A percentile compares a stretch with the other conserved stretches of the same genome.
phyloP scores from a whole-genome alignment of 2,113 vertebrate species.

The Erinaceus europaeus region DNA sequence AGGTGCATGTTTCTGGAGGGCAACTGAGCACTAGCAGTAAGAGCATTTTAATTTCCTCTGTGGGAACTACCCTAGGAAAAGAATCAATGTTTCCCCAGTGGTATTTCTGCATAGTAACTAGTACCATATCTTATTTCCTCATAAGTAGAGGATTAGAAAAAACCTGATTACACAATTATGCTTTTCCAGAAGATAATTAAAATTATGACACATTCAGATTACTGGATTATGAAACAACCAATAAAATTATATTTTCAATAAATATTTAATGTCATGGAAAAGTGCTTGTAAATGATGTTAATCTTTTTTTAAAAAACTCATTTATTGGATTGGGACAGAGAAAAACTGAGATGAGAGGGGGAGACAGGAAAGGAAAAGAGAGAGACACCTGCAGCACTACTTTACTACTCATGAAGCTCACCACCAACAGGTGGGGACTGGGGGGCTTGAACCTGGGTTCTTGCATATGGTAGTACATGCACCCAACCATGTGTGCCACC shows the following conservation, averaged over 20 bases:
- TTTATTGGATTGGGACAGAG: no score
- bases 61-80: not conserved
- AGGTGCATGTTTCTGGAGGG: not conserved
- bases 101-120: not conserved
- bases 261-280: conserved; percentile 32
- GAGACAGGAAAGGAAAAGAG: no score
- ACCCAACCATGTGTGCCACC: no score
- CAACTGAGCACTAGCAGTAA: not conserved
- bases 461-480: no score
- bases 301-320: no score
- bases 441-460: no score
- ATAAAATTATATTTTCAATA: conserved; percentile 40
- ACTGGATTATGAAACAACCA: conserved; percentile 15
- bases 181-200: conserved; percentile 2
- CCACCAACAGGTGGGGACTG: no score
- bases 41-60: conserved; percentile 15
- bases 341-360: no score
- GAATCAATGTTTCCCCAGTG: conserved; percentile 16
- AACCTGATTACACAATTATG: conserved; percentile 18
- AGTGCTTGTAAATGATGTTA: conserved; percentile 12
- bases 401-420: no score
- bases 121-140: not conserved
- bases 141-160: conserved; percentile 14
- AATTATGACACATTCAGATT: not conserved
- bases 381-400: no score